Percentiles rank a stretch among this genome's conserved stretches.
phyloP scores from a whole-genome alignment of 2,113 vertebrate genomes.

The Illadopsis cleaveri region DNA sequence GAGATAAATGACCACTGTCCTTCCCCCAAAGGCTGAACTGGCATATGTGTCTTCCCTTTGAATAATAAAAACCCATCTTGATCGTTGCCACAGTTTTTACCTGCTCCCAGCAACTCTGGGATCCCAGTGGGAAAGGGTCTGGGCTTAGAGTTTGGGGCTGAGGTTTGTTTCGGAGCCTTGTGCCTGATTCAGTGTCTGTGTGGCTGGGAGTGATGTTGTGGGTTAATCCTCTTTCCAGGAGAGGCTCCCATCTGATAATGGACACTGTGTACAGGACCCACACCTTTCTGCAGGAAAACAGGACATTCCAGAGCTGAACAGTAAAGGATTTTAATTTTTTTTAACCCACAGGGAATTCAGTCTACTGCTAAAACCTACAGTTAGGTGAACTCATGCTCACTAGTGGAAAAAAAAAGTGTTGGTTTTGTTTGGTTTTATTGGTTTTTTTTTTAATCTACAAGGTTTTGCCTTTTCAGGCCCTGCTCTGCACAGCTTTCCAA shows the following conservation, averaged over 20 bases:
- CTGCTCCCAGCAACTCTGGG: not conserved
- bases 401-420: fast-evolving
- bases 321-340: not conserved
- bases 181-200: not conserved
- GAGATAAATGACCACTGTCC: not conserved
- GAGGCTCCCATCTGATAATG: slow-evolving; percentile 47
- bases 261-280: not conserved
- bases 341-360: not conserved
- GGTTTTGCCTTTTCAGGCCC: not conserved
- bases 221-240: slow-evolving; percentile 41
- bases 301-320: slow-evolving; percentile 8
- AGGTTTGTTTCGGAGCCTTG: not conserved
- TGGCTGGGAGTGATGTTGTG: not conserved
- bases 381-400: not conserved
- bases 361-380: not conserved
- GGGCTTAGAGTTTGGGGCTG: not conserved
- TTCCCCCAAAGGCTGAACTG: not conserved
- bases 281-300: slow-evolving; percentile 45
- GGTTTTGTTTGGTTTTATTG: too few relatives aligned
- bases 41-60: not conserved
- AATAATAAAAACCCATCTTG: not conserved
- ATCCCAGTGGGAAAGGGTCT: too few relatives aligned
- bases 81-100: not conserved
- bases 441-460: not conserved
- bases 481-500: not conserved